Evolutionary conservation across 2,113 vertebrate genomes (phyloP).

Genomic region (Oreamnos americanus): DNA sequence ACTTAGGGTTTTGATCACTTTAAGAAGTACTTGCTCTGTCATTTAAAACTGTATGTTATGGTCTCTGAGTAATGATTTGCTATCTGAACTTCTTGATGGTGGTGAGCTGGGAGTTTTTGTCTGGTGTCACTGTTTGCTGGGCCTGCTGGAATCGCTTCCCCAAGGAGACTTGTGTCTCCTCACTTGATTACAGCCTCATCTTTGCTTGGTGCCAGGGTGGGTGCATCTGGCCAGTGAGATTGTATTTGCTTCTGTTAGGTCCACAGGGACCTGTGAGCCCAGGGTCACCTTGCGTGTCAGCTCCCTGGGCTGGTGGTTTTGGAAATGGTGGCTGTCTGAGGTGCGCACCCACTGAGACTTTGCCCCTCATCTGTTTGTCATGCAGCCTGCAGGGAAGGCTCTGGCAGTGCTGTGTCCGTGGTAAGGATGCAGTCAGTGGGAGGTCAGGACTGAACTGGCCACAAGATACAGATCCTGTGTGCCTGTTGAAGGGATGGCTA

Average conservation of each 20-base stretch:
- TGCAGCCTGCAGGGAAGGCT: background rate
- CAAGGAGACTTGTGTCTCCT: background rate
- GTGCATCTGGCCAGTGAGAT: background rate
- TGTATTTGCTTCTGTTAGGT: background rate
- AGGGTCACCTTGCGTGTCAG: background rate
- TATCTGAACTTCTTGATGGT: background rate
- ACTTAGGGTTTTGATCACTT: background rate
- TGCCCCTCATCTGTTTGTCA: background rate
- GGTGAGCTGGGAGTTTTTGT: no score
- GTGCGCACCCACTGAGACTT: background rate
- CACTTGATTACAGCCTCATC: background rate
- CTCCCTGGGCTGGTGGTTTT: background rate
- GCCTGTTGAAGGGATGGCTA: background rate
- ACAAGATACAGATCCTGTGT: background rate
- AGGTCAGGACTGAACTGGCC: background rate
- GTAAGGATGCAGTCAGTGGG: background rate
- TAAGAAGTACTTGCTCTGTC: background rate
- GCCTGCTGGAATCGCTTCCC: background rate
- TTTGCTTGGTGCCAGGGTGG: background rate
- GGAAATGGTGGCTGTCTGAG: background rate
- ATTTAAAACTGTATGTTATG: background rate
- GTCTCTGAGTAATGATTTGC: background rate
- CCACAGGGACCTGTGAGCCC: no score
- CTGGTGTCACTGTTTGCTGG: background rate
- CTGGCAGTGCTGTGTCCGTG: background rate